A percentile compares a stretch with the other conserved stretches of the same genome.
Conservation (phyloP, 2,797 vertebrate species). For the Tenualosa thibaudeaui region DNA sequence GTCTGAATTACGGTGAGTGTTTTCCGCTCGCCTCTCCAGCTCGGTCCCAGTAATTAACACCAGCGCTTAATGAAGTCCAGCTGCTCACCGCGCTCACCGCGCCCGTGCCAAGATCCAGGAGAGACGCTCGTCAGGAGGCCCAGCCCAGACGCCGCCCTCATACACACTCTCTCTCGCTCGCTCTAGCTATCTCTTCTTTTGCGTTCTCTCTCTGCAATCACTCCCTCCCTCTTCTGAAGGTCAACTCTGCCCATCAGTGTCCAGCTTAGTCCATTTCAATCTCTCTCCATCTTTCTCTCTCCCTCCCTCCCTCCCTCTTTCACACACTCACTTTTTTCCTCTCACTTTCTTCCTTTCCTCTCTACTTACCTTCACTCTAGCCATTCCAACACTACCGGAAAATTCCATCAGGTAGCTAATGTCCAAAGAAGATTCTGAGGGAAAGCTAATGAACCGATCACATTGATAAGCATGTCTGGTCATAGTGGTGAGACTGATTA, state of each 20-base stretch:
- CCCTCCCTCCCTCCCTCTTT: neutral
- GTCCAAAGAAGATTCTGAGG: conserved; percentile 19
- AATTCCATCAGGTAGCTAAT: neutral
- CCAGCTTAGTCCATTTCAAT: conserved; percentile 4
- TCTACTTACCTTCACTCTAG: neutral
- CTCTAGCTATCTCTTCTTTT: conserved; percentile 11
- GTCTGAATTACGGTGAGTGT: conserved; percentile 74
- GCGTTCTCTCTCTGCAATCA: neutral
- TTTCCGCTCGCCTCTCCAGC: conserved; percentile 75
- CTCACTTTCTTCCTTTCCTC: neutral
- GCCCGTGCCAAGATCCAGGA: conserved; percentile 79
- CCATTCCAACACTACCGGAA: conserved; percentile 18
- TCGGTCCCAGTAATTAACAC: conserved; percentile 93
- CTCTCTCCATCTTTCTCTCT: conserved; percentile 33
- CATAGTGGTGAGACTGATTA: neutral
- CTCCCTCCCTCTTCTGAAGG: conserved; percentile 43
- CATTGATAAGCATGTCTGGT: too few relatives aligned
- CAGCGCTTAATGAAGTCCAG: conserved; percentile 97
- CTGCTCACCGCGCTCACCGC: conserved; percentile 85
- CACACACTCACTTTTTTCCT: neutral
- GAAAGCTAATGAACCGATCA: conserved; percentile 18
- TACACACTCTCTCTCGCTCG: conserved; percentile 53
- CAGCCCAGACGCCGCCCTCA: conserved; percentile 45
- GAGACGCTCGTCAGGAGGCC: conserved; percentile 56
- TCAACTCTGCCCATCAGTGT: conserved; percentile 46